phyloP scores from a whole-genome alignment of 30 jellyfish, hydroid and myxozoan species.

The Hydractinia echinata region DNA sequence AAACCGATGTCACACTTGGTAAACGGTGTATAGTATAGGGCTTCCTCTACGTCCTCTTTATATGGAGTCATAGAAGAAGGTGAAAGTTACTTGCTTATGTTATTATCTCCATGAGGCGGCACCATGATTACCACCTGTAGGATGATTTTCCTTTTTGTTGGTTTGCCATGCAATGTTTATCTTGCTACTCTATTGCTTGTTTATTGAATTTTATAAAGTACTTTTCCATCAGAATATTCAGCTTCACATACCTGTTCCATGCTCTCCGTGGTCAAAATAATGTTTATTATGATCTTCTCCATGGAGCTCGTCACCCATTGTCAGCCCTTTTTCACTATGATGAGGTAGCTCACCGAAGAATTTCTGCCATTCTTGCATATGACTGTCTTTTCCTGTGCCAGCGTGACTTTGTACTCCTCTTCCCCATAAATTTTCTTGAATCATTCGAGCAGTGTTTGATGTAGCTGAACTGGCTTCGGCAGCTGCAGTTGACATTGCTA shows the following conservation, averaged over 20 bases:
- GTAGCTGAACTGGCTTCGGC: conserved; percentile 19
- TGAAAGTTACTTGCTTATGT: too few relatives aligned
- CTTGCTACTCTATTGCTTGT: too few relatives aligned
- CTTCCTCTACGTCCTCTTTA: too few relatives aligned
- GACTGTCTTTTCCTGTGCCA: conserved; percentile 3
- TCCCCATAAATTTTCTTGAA: conserved; percentile 15
- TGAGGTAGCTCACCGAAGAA: conserved; percentile 23
- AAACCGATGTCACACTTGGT: too few relatives aligned
- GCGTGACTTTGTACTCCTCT: neutral
- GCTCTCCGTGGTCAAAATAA: conserved; percentile 29
- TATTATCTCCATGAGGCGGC: too few relatives aligned
- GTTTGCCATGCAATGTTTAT: too few relatives aligned
- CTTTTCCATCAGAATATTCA: too few relatives aligned
- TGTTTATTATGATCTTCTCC: conserved; percentile 25
- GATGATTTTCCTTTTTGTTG: too few relatives aligned
- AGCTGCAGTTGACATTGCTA: conserved; percentile 24
- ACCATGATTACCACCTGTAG: too few relatives aligned
- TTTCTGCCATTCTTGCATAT: conserved; percentile 15
- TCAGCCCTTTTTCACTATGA: conserved; percentile 17
- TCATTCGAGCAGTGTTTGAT: conserved; percentile 22
- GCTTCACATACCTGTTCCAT: conserved; percentile 18
- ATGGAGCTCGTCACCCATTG: conserved; percentile 22
- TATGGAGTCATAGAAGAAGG: too few relatives aligned
- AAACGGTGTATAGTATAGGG: too few relatives aligned
- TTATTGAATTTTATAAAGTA: too few relatives aligned